Percentiles rank a stretch among this genome's conserved stretches.
These are phyloP conservation scores for Chelonia mydas DNA, from an alignment of 2,797 vertebrate species.

Conservation along the genomic window DNA sequence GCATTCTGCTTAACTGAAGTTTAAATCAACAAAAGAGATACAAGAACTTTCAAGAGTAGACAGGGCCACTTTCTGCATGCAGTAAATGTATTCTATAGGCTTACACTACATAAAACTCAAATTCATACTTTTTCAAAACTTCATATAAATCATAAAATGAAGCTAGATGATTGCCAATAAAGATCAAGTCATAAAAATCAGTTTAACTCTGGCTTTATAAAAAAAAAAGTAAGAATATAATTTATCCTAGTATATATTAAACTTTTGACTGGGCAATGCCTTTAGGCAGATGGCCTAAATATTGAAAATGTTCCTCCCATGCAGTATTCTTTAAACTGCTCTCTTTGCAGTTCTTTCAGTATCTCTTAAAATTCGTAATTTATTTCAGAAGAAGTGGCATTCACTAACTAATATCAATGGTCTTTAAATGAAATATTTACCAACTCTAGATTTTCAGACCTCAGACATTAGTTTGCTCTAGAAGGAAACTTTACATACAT, in stretches of 20 bases:
- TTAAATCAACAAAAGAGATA: conserved; percentile 75
- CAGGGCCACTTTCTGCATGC: conserved; percentile 87
- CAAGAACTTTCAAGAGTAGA: conserved; percentile 81
- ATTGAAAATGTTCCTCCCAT: background rate
- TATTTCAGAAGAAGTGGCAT: background rate
- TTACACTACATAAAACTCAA: background rate
- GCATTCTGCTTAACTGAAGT: conserved; percentile 54
- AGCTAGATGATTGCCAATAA: background rate
- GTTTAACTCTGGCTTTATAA: background rate
- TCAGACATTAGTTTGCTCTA: background rate
- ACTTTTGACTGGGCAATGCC: accelerated
- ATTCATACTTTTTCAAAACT: background rate
- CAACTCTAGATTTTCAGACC: background rate
- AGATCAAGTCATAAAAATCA: background rate
- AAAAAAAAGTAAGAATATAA: background rate
- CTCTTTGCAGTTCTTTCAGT: background rate
- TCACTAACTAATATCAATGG: background rate
- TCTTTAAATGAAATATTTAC: background rate
- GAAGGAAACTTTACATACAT: background rate
- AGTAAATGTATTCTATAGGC: conserved; percentile 73
- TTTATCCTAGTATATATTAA: accelerated
- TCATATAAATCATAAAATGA: background rate
- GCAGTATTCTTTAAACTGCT: background rate
- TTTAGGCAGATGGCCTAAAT: background rate
- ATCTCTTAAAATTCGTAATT: background rate